These are phyloP conservation scores for Lagocephalus sceleratus DNA, from an alignment of 2,797 vertebrate species.

Conservation along the genomic window DNA sequence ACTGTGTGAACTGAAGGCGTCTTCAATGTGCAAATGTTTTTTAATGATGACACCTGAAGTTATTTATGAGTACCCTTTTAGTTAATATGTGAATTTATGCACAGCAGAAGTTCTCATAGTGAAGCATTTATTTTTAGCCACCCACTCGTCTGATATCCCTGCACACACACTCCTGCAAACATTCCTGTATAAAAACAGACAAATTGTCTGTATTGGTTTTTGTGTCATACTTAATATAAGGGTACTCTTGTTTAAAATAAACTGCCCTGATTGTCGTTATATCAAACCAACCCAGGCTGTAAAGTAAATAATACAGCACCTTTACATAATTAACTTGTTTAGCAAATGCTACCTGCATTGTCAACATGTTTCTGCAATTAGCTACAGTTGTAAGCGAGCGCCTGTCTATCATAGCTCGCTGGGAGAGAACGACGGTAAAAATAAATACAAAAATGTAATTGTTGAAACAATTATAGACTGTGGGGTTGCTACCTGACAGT, in stretches of 20 bases:
- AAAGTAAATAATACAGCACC: constrained; percentile 1
- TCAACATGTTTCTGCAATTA: constrained; percentile 3
- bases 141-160: constrained; percentile 45
- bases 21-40: constrained; percentile 47
- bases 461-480: constrained; percentile 1
- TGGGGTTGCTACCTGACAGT: constrained; percentile 9
- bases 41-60: constrained; percentile 62
- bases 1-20: constrained; percentile 40
- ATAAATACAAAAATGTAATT: constrained; percentile 4
- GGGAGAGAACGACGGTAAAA: not conserved
- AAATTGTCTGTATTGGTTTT: constrained; percentile 20
- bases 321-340: constrained; percentile 3
- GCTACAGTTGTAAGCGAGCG: not conserved
- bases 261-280: constrained; percentile 9
- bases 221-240: constrained; percentile 32
- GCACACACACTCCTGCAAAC: constrained; percentile 33
- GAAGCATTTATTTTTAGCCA: constrained; percentile 33
- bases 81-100: constrained; percentile 43
- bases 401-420: not conserved
- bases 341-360: not conserved
- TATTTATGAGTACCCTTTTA: constrained; percentile 48
- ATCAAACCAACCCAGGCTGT: constrained; percentile 8
- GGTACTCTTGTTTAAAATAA: constrained; percentile 28
- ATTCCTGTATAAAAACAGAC: constrained; percentile 45
- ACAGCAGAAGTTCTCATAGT: constrained; percentile 39